Evolutionary conservation across 2,797 vertebrate genomes (phyloP), one percentile per base, ranked within the genome.

Genomic region (Pseudomugil gertrudae): DNA sequence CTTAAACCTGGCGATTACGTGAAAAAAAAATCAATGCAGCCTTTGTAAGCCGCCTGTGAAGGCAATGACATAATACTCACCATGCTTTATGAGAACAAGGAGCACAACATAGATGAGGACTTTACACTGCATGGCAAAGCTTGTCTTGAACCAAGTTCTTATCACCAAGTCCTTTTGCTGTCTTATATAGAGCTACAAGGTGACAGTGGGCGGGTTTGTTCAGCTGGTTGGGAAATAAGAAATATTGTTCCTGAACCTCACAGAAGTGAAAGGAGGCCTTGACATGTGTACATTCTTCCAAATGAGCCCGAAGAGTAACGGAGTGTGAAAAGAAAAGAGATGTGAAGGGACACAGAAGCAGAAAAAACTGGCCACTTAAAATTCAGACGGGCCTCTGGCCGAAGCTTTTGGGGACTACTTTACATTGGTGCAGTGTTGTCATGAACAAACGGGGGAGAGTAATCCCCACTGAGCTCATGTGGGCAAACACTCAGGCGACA

Each of bases 341-440:
- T 89, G 84, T 87, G 78, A 61, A 50, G 47, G 62, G 80, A 89
- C 61, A 72, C 81, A 82, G 86, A 89, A 89, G 77, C 75, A 70
- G 77, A n/a, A 71, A 68, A 84, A 87, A 92, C 71, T 51, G 86
- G 81, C 82, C 86, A 90, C 90, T 94, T 94, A 89, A 93, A 89
- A 94, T 93, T 92, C 93, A 90, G 33, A 64, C 26, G 69, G 92
- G 92, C 90, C 66, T 48, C 55, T 13, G 59, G 89, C 92, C 93
- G 93, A 90, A 80, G 74, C 89, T 91, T 88, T 92, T 84, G 57
- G 80, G 81, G 76, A 71, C 92, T 92, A 90, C 91, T 94, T 94
- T 92, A 92, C 91, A 94, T 94, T 91, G 92, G 92, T 66, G 85
- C 90, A 71, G 90, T 80, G 91, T 90, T 87, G 89, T 85, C 57